Evolutionary conservation across 2,888 invertebrate species (phyloP).

Genomic region (Aproaerema taeniolella): DNA sequence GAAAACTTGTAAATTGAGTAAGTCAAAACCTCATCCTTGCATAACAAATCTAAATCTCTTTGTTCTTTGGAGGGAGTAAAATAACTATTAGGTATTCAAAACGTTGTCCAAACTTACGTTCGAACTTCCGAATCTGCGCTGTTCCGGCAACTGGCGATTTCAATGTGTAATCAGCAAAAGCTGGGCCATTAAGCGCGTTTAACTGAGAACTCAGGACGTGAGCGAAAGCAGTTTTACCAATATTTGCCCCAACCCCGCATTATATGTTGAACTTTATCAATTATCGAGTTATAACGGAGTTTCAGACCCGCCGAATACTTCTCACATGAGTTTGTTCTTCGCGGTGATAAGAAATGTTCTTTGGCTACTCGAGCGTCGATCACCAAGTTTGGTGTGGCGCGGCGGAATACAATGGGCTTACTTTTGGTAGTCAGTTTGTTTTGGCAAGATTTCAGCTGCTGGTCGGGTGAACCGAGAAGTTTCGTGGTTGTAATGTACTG

Average conservation of each 20-base stretch:
- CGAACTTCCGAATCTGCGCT: too few relatives aligned
- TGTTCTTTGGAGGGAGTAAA: too few relatives aligned
- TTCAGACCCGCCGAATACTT: slow-evolving; percentile 47
- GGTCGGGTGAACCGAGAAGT: too few relatives aligned
- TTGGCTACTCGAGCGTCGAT: slow-evolving; percentile 8
- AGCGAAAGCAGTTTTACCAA: slow-evolving; percentile 50
- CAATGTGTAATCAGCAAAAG: slow-evolving; percentile 48
- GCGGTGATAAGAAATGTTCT: slow-evolving; percentile 37
- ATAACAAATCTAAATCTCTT: too few relatives aligned
- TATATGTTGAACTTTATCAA: slow-evolving; percentile 61
- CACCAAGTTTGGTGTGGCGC: slow-evolving; percentile 31
- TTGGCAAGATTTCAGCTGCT: too few relatives aligned
- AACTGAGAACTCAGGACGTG: slow-evolving; percentile 26
- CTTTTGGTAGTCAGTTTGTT: too few relatives aligned
- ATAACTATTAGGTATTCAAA: too few relatives aligned
- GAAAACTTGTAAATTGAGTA: too few relatives aligned
- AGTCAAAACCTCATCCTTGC: too few relatives aligned
- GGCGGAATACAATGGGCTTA: too few relatives aligned
- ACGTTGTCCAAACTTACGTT: too few relatives aligned
- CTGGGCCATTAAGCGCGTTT: slow-evolving; percentile 42
- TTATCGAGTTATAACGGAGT: slow-evolving; percentile 62
- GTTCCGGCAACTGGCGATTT: slow-evolving; percentile 36
- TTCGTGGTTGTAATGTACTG: too few relatives aligned
- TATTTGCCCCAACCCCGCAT: slow-evolving; percentile 46
- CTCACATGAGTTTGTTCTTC: slow-evolving; percentile 35